Evolutionary conservation across 2,797 vertebrate species (phyloP).

Genomic region (Onychomys torridus): DNA sequence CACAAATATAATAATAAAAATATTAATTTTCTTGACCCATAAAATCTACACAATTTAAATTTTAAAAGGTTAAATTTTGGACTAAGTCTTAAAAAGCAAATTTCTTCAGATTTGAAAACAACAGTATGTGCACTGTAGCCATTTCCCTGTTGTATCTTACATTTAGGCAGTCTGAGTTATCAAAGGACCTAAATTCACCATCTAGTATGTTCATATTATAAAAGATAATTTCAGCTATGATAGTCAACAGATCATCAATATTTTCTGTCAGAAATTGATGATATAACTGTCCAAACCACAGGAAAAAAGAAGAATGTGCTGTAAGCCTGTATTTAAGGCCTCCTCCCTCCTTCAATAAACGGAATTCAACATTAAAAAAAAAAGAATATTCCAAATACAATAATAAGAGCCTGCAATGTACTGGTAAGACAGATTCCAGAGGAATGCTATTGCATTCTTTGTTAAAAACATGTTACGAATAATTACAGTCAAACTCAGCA

Average conservation of each 20-base stretch:
- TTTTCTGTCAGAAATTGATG: conserved; percentile 12
- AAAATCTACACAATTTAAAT: neutral
- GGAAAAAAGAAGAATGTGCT: neutral
- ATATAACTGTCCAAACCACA: neutral
- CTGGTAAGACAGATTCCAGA: neutral
- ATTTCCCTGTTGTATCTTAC: neutral
- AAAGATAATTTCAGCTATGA: neutral
- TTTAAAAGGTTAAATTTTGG: neutral
- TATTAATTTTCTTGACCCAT: neutral
- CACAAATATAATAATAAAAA: too few species aligned
- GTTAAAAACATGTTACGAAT: neutral
- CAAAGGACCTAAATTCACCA: neutral
- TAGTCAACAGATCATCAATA: neutral
- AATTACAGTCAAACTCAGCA: neutral
- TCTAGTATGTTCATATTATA: neutral
- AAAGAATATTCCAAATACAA: neutral
- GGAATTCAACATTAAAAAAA: too few species aligned
- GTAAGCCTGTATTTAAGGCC: too few species aligned
- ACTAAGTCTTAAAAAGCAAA: neutral
- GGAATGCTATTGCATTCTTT: neutral
- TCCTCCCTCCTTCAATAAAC: too few species aligned
- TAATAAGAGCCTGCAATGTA: neutral
- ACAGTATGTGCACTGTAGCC: neutral
- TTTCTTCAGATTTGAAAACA: conserved; percentile 39
- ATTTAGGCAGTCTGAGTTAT: neutral